Percentiles rank a stretch among this genome's conserved stretches.
Conservation (phyloP, 2,113 vertebrate species). For the Pseudonaja textilis region DNA sequence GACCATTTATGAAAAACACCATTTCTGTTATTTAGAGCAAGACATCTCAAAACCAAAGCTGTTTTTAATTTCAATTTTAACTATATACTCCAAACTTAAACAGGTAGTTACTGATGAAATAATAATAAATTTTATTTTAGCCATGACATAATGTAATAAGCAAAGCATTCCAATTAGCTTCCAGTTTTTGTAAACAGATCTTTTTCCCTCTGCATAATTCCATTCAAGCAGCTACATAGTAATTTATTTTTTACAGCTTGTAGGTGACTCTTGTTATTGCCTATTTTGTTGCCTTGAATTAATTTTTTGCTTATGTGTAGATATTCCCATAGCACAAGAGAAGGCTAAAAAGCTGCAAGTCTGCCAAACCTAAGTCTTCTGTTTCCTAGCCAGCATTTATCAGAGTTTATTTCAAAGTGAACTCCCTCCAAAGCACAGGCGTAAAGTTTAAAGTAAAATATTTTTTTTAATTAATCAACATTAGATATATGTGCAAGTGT, state of each 20-base stretch:
- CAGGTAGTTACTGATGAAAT: conserved; percentile 47
- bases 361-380: conserved; percentile 34
- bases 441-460: conserved; percentile 40
- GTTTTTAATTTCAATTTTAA: conserved; percentile 24
- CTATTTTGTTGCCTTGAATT: conserved; percentile 40
- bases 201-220: neutral
- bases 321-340: conserved; percentile 16
- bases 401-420: conserved; percentile 44
- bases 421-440: neutral
- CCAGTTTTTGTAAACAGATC: conserved; percentile 23
- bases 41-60: neutral
- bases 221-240: conserved; percentile 42
- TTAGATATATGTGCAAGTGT: conserved; percentile 25
- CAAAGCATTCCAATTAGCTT: conserved; percentile 33
- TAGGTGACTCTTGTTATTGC: conserved; percentile 39
- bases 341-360: conserved; percentile 14
- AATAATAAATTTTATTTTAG: conserved; percentile 35
- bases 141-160: conserved; percentile 27
- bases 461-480: conserved; percentile 31
- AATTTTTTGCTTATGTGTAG: conserved; percentile 37
- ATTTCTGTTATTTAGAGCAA: neutral
- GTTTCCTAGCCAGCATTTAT: conserved; percentile 31
- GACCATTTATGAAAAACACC: neutral
- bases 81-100: conserved; percentile 32
- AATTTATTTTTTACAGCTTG: conserved; percentile 38